Conservation (phyloP, 2,113 vertebrate species). For the Eretmochelys imbricata region DNA sequence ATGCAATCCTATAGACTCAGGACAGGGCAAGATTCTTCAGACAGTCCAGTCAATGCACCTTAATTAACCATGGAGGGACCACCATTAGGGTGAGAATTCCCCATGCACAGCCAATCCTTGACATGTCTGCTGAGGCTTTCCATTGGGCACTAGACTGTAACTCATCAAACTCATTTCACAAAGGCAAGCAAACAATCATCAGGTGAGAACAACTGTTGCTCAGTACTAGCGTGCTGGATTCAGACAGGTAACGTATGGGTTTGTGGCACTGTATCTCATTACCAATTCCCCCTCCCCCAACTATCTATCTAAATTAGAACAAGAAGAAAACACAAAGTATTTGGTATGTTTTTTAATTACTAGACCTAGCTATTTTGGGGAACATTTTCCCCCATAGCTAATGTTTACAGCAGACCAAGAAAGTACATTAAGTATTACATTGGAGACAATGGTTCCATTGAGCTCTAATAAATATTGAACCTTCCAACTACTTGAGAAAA, state of each 20-base stretch:
- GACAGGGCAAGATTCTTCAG: neutral
- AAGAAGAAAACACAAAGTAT: neutral
- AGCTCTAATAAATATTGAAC: neutral
- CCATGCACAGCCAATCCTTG: neutral
- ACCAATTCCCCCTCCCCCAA: neutral
- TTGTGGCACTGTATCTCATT: neutral
- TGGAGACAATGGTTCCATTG: neutral
- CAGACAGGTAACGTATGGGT: neutral
- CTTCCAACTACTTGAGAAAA: neutral
- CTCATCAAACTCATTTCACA: neutral
- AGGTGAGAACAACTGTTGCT: neutral
- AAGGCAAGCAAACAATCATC: neutral
- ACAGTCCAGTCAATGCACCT: neutral
- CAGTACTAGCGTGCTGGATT: neutral
- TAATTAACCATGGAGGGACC: neutral
- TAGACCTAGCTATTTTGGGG: neutral
- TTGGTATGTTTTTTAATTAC: neutral
- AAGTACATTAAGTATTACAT: rapidly evolving
- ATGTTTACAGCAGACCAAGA: neutral
- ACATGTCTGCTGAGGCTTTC: neutral
- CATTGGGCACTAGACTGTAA: neutral
- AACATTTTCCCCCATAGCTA: neutral
- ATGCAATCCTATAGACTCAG: neutral
- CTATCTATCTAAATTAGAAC: neutral
- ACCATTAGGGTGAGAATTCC: neutral